These are phyloP conservation scores for Vidua macroura DNA, from an alignment of 2,113 vertebrate species.

Conservation along the genomic window DNA sequence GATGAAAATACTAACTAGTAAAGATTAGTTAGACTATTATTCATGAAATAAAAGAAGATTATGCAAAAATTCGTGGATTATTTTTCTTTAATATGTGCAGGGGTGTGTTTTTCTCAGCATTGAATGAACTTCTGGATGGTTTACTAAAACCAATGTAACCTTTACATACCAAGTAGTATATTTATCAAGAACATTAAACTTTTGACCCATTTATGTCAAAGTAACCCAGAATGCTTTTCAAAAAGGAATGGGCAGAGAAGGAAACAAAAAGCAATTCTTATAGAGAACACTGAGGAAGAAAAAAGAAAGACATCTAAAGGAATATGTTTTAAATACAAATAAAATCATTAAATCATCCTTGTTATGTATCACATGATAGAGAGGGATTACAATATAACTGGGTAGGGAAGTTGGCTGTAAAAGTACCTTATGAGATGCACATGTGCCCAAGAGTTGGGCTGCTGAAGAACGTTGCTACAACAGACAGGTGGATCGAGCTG, in stretches of 20 bases:
- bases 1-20: neutral
- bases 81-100: neutral
- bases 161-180: neutral
- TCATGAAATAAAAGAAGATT: neutral
- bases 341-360: neutral
- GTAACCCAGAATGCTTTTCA: neutral
- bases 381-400: neutral
- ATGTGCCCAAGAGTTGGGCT: neutral
- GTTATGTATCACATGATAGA: neutral
- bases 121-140: neutral
- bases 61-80: neutral
- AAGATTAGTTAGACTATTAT: neutral
- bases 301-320: neutral
- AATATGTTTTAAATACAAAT: neutral
- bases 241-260: neutral
- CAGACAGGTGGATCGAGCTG: rapidly evolving
- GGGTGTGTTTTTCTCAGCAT: neutral
- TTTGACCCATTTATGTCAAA: neutral
- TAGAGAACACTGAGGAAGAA: neutral
- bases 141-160: neutral
- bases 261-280: neutral
- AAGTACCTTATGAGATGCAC: neutral
- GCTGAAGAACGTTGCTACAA: neutral
- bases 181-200: neutral
- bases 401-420: too few relatives aligned